phyloP scores from a whole-genome alignment of 2,888 invertebrate species.

The Emmelina monodactyla region DNA sequence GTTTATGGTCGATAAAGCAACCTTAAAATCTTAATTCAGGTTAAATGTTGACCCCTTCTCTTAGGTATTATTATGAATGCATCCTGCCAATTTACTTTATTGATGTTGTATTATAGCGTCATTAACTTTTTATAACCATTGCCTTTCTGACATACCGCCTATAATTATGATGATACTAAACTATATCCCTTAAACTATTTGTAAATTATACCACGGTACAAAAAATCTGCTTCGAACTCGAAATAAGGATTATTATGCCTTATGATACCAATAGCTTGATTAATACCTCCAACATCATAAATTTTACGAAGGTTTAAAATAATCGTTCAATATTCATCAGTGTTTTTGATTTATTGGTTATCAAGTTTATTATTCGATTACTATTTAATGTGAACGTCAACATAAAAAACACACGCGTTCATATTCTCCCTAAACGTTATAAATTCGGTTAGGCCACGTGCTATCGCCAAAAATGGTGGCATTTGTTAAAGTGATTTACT shows the following conservation, averaged over 20 bases:
- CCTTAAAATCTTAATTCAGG: neutral
- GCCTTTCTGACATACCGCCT: constrained; percentile 42
- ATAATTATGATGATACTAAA: constrained; percentile 50
- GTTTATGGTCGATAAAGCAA: no score
- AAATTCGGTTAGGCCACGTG: constrained; percentile 1
- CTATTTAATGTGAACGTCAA: no score
- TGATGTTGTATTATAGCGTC: constrained; percentile 53
- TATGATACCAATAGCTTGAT: constrained; percentile 37
- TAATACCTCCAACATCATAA: constrained; percentile 31
- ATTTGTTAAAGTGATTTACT: no score
- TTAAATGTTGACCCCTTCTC: constrained; percentile 39
- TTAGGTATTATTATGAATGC: constrained; percentile 31
- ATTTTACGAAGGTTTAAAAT: constrained; percentile 18
- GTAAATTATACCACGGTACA: constrained; percentile 43
- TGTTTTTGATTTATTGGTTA: neutral
- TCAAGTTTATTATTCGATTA: no score
- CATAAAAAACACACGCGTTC: no score
- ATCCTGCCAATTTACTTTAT: constrained; percentile 62
- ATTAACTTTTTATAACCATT: constrained; percentile 55
- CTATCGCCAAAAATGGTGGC: no score
- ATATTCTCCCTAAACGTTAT: constrained; percentile 1
- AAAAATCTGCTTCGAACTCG: constrained; percentile 42
- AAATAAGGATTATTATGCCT: constrained; percentile 26
- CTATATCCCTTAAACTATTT: constrained; percentile 52
- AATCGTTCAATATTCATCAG: constrained; percentile 13